Percentiles rank a stretch among this genome's conserved stretches.
Evolutionary conservation across 2,113 vertebrate genomes (phyloP).

Genomic region (Rhea pennata): DNA sequence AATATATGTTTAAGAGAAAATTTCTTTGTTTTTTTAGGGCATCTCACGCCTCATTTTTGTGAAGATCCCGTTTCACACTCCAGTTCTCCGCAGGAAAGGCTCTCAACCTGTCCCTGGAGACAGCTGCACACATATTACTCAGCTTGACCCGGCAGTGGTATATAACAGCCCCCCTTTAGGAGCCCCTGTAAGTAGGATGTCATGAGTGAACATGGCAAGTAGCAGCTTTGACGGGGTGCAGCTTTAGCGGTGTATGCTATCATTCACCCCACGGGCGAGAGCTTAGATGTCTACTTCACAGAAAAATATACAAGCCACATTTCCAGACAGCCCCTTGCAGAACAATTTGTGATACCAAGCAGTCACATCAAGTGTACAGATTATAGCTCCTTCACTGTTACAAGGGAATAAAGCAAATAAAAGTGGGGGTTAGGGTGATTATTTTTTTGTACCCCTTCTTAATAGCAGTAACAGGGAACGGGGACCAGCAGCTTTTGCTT

Average conservation of each 20-base stretch:
- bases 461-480: neutral
- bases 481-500: neutral
- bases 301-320: rapidly evolving
- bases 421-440: neutral
- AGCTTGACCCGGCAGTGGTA: rapidly evolving
- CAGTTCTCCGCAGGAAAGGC: neutral
- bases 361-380: rapidly evolving
- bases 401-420: neutral
- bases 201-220: neutral
- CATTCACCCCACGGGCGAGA: neutral
- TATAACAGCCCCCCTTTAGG: neutral
- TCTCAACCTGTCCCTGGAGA: neutral
- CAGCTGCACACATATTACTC: neutral
- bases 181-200: neutral
- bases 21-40: neutral
- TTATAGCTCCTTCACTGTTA: neutral
- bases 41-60: neutral
- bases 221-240: neutral
- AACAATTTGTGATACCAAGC: too few species aligned
- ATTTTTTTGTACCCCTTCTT: neutral
- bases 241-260: neutral
- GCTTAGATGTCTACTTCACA: neutral
- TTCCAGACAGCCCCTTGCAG: neutral
- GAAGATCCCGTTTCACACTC: too few species aligned
- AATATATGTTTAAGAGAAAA: neutral